phyloP scores from a whole-genome alignment of 2,888 invertebrate species.

The Malachius bipustulatus region DNA sequence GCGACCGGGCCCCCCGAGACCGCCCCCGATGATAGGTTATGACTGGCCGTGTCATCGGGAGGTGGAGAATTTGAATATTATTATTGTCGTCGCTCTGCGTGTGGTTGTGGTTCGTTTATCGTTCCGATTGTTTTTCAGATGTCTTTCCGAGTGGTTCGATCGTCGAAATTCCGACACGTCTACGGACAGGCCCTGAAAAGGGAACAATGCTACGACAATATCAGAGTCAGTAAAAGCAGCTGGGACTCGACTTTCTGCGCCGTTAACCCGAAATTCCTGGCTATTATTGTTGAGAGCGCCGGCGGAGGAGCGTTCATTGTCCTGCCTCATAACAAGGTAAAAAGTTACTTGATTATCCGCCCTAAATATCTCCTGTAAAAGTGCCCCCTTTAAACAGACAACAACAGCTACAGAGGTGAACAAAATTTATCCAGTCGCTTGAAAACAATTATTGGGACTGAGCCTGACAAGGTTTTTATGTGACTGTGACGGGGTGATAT shows the following conservation, averaged over 20 bases:
- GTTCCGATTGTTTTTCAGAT: slow-evolving; percentile 46
- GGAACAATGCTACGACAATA: slow-evolving; percentile 96
- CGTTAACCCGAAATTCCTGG: slow-evolving; percentile 95
- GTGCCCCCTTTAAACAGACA: too few species aligned
- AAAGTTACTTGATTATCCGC: too few species aligned
- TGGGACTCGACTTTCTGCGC: slow-evolving; percentile 99
- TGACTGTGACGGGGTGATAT: too few species aligned
- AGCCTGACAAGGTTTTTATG: too few species aligned
- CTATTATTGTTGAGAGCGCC: slow-evolving; percentile 93
- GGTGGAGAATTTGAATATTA: slow-evolving; percentile 7
- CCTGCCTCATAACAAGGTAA: slow-evolving; percentile 84
- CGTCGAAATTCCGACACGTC: slow-evolving; percentile 97
- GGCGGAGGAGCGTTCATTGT: slow-evolving; percentile 95
- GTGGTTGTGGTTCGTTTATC: slow-evolving; percentile 4
- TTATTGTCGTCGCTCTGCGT: slow-evolving; percentile 3
- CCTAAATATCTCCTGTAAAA: too few species aligned
- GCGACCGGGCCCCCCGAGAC: too few species aligned
- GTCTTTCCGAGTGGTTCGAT: slow-evolving; percentile 95
- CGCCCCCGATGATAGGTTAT: slow-evolving; percentile 29
- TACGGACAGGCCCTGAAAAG: slow-evolving; percentile 80
- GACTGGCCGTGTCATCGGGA: slow-evolving; percentile 13
- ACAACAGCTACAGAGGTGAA: too few species aligned
- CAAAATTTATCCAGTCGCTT: too few species aligned
- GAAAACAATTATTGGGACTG: too few species aligned
- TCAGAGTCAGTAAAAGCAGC: slow-evolving; percentile 92